Conservation (phyloP, 2,797 vertebrate genomes). For the Scyliorhinus canicula region DNA sequence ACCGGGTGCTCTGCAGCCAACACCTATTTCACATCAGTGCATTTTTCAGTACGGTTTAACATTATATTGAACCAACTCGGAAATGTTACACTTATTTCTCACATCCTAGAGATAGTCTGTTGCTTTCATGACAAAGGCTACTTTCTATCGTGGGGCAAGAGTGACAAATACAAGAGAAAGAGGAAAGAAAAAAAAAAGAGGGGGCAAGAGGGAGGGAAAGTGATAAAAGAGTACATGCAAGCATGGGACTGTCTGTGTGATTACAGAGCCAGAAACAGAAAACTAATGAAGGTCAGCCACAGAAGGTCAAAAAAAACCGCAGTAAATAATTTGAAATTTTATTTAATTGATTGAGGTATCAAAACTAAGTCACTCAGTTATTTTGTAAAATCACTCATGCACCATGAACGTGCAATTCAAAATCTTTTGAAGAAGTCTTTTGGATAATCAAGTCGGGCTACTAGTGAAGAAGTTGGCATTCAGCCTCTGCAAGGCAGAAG, state of each 20-base stretch:
- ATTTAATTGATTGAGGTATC: background rate
- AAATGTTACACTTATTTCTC: background rate
- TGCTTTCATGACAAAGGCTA: background rate
- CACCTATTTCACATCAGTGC: too few species aligned
- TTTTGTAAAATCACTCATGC: background rate
- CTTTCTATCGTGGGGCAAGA: background rate
- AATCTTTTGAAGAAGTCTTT: background rate
- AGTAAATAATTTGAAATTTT: background rate
- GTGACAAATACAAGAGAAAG: background rate
- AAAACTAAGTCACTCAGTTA: background rate
- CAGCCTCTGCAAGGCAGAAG: too few species aligned
- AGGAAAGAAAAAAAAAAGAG: too few species aligned
- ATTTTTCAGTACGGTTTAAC: too few species aligned
- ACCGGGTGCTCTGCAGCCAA: too few species aligned
- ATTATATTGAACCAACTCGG: background rate
- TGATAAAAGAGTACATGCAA: background rate
- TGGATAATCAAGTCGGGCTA: background rate
- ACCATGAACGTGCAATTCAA: background rate
- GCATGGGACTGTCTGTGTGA: background rate
- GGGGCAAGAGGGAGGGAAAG: rapidly evolving
- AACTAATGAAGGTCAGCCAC: background rate
- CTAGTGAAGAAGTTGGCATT: too few species aligned
- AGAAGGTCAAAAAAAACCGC: background rate
- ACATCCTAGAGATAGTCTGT: background rate
- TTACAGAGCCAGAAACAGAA: background rate